These are phyloP conservation scores for Schizaphis graminum DNA, from an alignment of 2,888 invertebrate species.

Conservation along the genomic window DNA sequence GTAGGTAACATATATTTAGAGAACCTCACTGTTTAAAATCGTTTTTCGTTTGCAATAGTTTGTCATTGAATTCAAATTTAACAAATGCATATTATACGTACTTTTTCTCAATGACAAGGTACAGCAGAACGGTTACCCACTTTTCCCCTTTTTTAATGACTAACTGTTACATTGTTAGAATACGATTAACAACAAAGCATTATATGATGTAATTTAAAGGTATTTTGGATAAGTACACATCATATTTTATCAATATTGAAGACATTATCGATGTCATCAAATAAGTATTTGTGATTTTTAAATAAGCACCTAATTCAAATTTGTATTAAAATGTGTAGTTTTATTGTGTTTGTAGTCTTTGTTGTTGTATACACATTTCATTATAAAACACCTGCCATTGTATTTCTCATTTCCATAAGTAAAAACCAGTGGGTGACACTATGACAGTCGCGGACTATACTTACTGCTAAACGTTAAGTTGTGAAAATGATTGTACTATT, in stretches of 20 bases:
- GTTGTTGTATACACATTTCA: not conserved
- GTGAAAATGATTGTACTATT: not conserved
- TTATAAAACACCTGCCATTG: conserved; percentile 21
- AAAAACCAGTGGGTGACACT: conserved; percentile 4
- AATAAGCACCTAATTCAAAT: not conserved
- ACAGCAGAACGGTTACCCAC: no score
- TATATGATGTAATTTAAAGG: not conserved
- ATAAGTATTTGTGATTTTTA: not conserved
- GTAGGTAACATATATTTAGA: no score
- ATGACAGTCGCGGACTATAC: not conserved
- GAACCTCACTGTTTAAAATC: no score
- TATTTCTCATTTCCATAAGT: conserved; percentile 36
- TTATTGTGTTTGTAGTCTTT: not conserved
- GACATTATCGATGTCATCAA: not conserved
- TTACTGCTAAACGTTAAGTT: not conserved
- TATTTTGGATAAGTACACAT: not conserved
- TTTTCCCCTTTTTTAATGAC: not conserved
- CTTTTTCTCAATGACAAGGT: no score
- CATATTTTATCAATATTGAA: not conserved
- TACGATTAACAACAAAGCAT: not conserved
- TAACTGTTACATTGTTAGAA: not conserved
- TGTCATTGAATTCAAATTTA: no score
- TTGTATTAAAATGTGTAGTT: not conserved
- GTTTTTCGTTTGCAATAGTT: no score
- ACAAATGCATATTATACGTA: no score